Percentiles rank a stretch among this genome's conserved stretches.
Evolutionary conservation across 2,888 invertebrate genomes (phyloP).

Genomic region (Orchesella flavescens): DNA sequence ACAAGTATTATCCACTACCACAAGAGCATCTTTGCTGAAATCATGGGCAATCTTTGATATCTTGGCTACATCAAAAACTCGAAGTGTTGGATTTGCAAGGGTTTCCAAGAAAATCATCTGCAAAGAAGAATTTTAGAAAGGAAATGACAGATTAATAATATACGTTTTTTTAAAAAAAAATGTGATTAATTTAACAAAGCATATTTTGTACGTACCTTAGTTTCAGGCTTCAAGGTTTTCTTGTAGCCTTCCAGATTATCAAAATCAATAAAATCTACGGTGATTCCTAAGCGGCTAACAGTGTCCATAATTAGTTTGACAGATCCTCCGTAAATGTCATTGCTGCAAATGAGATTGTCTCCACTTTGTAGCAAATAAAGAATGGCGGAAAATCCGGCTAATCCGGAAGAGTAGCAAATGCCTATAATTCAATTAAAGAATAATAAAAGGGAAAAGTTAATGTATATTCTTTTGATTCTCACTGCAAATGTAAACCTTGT

Average conservation of each 20-base stretch:
- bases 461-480: too few species aligned
- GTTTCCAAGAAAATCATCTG: conserved; percentile 78
- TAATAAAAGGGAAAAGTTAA: too few species aligned
- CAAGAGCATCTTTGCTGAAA: conserved; percentile 73
- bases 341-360: conserved; percentile 76
- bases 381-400: conserved; percentile 88
- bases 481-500: too few species aligned
- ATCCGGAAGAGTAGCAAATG: conserved; percentile 86
- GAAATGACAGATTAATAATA: not conserved
- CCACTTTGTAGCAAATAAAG: conserved; percentile 85
- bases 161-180: too few species aligned
- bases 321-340: conserved; percentile 73
- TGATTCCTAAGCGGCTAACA: conserved; percentile 81
- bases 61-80: conserved; percentile 77
- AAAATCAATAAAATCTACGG: conserved; percentile 78
- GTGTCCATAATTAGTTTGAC: conserved; percentile 76
- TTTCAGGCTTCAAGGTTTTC: conserved; percentile 76
- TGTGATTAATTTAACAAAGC: too few species aligned
- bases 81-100: conserved; percentile 78
- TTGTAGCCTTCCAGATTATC: conserved; percentile 74
- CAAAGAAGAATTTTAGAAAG: too few species aligned
- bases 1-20: conserved; percentile 79
- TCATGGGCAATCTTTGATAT: conserved; percentile 74
- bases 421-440: too few species aligned
- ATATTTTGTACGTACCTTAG: conserved; percentile 75